phyloP scores from a whole-genome alignment of 2,113 vertebrate species.

The Erythrocercus mccallii region DNA sequence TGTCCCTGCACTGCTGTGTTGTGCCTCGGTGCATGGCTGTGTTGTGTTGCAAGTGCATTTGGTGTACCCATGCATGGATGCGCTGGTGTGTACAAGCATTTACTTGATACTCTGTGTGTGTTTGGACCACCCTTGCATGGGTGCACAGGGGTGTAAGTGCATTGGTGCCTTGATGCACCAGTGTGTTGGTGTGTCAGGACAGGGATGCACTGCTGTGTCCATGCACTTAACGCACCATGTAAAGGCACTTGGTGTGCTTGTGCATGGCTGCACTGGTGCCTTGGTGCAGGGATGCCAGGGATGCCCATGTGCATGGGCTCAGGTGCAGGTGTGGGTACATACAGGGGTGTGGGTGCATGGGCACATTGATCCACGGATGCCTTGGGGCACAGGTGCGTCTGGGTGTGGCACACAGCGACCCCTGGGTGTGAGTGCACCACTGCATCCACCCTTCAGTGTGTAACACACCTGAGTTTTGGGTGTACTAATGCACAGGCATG shows the following conservation, averaged over 20 bases:
- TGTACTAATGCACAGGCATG: rapidly evolving
- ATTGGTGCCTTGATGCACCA: not conserved
- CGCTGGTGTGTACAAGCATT: rapidly evolving
- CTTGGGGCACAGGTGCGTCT: too few species aligned
- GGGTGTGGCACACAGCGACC: not conserved
- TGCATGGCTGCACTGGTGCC: not conserved
- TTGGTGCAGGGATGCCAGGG: not conserved
- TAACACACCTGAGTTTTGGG: rapidly evolving
- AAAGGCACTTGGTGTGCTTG: not conserved
- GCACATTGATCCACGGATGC: rapidly evolving
- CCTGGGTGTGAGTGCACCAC: rapidly evolving
- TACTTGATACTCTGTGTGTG: not conserved
- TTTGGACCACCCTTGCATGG: too few species aligned
- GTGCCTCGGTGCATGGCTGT: rapidly evolving
- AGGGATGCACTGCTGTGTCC: not conserved
- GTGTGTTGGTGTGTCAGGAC: not conserved
- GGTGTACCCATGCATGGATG: rapidly evolving
- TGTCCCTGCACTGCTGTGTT: rapidly evolving
- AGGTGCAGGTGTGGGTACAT: not conserved
- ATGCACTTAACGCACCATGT: too few species aligned
- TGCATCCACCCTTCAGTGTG: rapidly evolving
- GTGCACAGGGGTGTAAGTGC: not conserved
- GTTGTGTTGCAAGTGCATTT: rapidly evolving
- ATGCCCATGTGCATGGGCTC: not conserved
- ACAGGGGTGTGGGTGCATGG: rapidly evolving